Conservation (phyloP, 2,113 vertebrate genomes). For the Myiagra hebetior region DNA sequence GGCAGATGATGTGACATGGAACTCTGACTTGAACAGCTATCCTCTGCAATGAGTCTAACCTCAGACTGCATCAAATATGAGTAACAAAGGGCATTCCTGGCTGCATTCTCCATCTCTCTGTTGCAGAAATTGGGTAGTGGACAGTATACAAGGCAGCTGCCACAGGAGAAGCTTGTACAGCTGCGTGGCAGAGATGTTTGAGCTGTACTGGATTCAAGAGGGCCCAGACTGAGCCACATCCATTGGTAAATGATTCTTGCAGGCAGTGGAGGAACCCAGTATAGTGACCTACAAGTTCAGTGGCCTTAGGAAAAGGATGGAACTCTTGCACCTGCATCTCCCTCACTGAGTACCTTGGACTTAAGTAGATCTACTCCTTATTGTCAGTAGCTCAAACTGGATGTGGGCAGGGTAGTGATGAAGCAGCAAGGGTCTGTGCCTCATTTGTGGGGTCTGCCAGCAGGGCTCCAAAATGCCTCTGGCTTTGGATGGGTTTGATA, state of each 20-base stretch:
- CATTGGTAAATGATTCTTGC: not conserved
- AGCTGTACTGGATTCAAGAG: not conserved
- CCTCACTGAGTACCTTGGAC: not conserved
- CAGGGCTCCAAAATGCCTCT: not conserved
- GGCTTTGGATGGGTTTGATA: not conserved
- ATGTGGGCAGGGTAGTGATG: not conserved
- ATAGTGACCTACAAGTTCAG: not conserved
- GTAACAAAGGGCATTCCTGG: not conserved
- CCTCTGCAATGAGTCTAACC: not conserved
- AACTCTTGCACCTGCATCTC: not conserved
- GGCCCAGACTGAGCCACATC: not conserved
- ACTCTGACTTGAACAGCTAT: not conserved
- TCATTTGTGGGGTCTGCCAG: not conserved
- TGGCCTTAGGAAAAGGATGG: not conserved
- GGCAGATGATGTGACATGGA: not conserved
- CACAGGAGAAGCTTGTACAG: not conserved
- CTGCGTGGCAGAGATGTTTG: not conserved
- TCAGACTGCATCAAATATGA: accelerated
- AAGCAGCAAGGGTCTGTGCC: not conserved
- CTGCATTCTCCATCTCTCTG: not conserved
- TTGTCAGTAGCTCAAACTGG: not conserved
- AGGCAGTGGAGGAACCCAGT: not conserved
- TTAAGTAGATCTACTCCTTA: not conserved
- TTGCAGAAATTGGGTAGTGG: not conserved
- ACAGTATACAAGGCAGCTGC: not conserved